A percentile compares a stretch with the other conserved stretches of the same genome.
Evolutionary conservation across 2,797 vertebrate genomes (phyloP).

Genomic region (Halcyon leucocephala): DNA sequence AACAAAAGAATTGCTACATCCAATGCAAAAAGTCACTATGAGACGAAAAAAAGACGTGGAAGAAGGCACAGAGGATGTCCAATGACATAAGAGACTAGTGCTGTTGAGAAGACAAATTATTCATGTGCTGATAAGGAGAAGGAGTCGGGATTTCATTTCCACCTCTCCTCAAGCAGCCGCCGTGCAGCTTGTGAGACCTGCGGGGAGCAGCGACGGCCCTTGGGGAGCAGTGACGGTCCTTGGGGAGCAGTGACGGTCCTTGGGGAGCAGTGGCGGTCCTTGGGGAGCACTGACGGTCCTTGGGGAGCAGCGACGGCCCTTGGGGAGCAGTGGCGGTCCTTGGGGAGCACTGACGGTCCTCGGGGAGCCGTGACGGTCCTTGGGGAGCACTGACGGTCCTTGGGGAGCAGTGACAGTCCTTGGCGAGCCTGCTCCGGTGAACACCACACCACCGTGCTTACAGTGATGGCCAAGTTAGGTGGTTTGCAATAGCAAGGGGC

Average conservation of each 20-base stretch:
- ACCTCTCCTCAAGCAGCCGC: accelerated
- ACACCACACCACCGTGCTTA: neutral
- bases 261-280: accelerated
- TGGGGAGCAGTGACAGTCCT: accelerated
- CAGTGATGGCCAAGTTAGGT: neutral
- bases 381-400: neutral
- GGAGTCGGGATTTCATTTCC: neutral
- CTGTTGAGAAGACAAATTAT: neutral
- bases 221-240: accelerated
- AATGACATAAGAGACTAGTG: neutral
- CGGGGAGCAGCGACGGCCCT: accelerated
- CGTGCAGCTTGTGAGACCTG: neutral
- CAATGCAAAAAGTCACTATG: neutral
- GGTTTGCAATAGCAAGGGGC: slow-evolving; percentile 2
- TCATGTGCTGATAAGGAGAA: neutral
- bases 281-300: accelerated
- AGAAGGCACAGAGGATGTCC: neutral
- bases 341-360: accelerated
- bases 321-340: accelerated
- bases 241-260: neutral
- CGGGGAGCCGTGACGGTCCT: neutral
- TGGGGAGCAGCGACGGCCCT: accelerated
- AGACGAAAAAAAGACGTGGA: neutral
- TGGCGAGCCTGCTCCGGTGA: neutral
- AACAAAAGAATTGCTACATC: neutral